Evolutionary conservation across 2,797 vertebrate species (phyloP), one percentile per base, ranked within the genome.

Genomic region (Amphiprion clarkii): DNA sequence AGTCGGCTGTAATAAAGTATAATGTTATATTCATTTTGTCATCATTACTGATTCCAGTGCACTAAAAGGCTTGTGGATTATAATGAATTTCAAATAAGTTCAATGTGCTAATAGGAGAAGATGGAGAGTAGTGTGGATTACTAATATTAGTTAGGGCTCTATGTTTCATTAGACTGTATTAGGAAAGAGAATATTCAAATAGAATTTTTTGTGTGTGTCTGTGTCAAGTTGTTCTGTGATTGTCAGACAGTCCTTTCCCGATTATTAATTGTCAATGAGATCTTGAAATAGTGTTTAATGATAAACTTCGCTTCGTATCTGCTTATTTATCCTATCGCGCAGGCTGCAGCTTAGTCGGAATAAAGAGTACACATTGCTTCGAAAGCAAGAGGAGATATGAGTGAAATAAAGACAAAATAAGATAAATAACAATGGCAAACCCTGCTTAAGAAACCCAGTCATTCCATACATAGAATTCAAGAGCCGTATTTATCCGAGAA

Each of bases 401-500:
- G 67, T 85, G 70, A 82, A 89, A 82, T 70, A 79, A 79, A 90
- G 77, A 82, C 68, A 67, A 80, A 90, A 86, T 87, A 85, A 89
- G 82, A 90, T 86, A 88, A 79, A 86, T 86, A 86, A 88, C 85
- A 87, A 95, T 95, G 95, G 94, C 92, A 92, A 91, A 92, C 93
- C 91, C 84, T 77, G 83, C 88, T 89, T 88, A 70, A 84, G 70
- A 87, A 91, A 89, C 92, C 95, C 93, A 90, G 94, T 95, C 95
- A 95, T 96, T 95, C 96, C 95, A 96, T 97, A 96, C 95, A 96
- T 97, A 96, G 96, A 96, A 97, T 97, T 96, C 96, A 96, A 96
- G 96, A 95, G 96, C 95, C 93, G 95, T 91, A 93, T 97, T 97
- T 97, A 98, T 96, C 93, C 93, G 95, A 95, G 96, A 95, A 97